Conservation (phyloP, 2,888 invertebrate species). For the Sphaeridia pumilis region DNA sequence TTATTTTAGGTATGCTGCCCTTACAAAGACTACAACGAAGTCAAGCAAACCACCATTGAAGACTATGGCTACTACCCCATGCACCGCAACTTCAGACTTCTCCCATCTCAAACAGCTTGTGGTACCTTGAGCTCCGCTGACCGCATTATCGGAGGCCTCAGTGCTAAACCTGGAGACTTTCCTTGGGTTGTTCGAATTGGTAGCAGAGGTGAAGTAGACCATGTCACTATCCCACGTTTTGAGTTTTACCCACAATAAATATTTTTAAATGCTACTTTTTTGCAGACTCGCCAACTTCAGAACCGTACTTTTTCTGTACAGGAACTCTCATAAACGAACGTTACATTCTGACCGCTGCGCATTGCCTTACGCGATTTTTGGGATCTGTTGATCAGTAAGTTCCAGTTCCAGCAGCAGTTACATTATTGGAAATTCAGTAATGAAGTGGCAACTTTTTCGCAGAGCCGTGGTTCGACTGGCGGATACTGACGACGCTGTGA, state of each 20-base stretch:
- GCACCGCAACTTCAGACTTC: slow-evolving; percentile 9
- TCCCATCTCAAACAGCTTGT: slow-evolving; percentile 7
- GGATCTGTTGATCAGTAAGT: too few species aligned
- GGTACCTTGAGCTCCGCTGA: slow-evolving; percentile 4
- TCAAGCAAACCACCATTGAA: not conserved
- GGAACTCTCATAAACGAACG: slow-evolving; percentile 7
- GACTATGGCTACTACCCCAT: not conserved
- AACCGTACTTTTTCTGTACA: not conserved
- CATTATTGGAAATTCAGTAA: too few species aligned
- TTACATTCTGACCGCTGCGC: slow-evolving; percentile 14
- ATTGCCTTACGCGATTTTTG: slow-evolving; percentile 1
- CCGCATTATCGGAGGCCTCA: slow-evolving; percentile 26
- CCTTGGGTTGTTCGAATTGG: slow-evolving; percentile 32
- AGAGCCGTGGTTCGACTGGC: slow-evolving; percentile 10
- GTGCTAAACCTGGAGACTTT: slow-evolving; percentile 19
- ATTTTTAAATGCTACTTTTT: not conserved
- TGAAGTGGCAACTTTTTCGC: not conserved
- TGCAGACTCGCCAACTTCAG: not conserved
- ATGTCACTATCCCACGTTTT: not conserved
- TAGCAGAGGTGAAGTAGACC: not conserved
- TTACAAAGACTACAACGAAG: not conserved
- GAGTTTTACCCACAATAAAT: not conserved
- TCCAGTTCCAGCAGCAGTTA: too few species aligned
- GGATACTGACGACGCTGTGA: slow-evolving; percentile 7
- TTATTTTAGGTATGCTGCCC: slow-evolving; percentile 8